Evolutionary conservation across 2,797 vertebrate species (phyloP), one percentile per base, ranked within the genome.

Genomic region (Tragopan temminckii): DNA sequence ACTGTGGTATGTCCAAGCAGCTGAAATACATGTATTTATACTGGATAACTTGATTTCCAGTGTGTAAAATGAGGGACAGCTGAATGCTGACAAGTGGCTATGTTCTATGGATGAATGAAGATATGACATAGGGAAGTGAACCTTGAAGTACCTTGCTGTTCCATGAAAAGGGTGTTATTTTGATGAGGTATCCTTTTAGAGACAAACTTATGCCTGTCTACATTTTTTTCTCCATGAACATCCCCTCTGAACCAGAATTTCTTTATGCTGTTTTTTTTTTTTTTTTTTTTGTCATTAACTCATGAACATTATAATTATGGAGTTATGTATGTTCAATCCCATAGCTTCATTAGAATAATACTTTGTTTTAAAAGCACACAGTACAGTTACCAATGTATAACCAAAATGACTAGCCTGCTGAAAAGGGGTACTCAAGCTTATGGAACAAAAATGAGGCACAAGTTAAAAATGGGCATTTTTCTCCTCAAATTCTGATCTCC

Each of bases 401-500:
- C 7, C 35, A 88, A 83, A 91, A 63, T 76, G 0, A 42, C 52
- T 84, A 80, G 3, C 33, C 17, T 79, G 21, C 21, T 66, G n/a
- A 92, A 89, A 38, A 62, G 68, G 3, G 23, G 6, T 48, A 67
- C 50, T 71, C 20, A 58, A 82, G n/a, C 17, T 85, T 80, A 80
- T 10, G 24, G 43, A 79, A 59, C 5, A 76, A 76, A 90, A 87
- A 66, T 52, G 0, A 35, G 29, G 8, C 55, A 6, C 20, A 36
- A 63, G 43, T 90, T 88, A 71, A 80, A 93, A 89, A 0, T 0
- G 3, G 36, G 27, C 40, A 5, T 90, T 92, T 76, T 85, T 75
- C 75, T 61, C 20, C 42, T 59, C 27, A 81, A 95, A 55, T 85
- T 95, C 69, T 93, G 36, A 78, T 93, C 74, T 88, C 33, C 74